Evolutionary conservation across 2,888 invertebrate genomes (phyloP), one percentile per base, ranked within the genome.

Genomic region (Drosophila sordidula): DNA sequence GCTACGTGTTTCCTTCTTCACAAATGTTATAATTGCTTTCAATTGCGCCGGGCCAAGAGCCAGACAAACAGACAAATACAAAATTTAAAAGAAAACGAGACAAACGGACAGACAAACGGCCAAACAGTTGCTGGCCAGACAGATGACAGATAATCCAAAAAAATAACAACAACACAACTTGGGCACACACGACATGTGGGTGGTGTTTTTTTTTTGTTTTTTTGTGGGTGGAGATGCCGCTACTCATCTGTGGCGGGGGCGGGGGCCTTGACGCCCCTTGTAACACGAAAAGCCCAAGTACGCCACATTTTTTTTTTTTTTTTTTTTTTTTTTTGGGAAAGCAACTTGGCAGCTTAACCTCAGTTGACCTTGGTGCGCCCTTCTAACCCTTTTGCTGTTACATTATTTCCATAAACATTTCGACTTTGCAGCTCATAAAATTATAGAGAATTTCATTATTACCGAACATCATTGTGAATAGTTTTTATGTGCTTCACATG

Each of bases 1-100:
- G 26, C 47, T 47, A 45, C 29, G 65, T 58, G 75, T 70, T 75
- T 75, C 75, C 75, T 75, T 71, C 75, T 75, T 70, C 75, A 59
- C 71, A 75, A 66, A 67, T 76, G 72, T 81, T 84, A 82, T 84
- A 82, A 82, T 82, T 82, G 85, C 82, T 82, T 82, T 77, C 76
- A 84, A 82, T 82, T 82, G 78, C 78, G 54, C 25, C 61, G 65
- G 63, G 65, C 72, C 59, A 70, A 70, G 71, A 71, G 80, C 78
- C 75, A 66, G 63, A 47, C 72, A 76, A 71, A 67, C 66, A 75
- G 39, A 71, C 51, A 46, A 34, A 38, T 8, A 61, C 12, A 41
- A 18, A 39, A 50, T 29, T 29, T 8, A 22, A 52, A 66, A 46
- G 56, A 80, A 58, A 63, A 72, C 70, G 45, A 36, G 46, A 26